phyloP scores from a whole-genome alignment of 2,113 vertebrate genomes.

The Cyrtonyx montezumae region DNA sequence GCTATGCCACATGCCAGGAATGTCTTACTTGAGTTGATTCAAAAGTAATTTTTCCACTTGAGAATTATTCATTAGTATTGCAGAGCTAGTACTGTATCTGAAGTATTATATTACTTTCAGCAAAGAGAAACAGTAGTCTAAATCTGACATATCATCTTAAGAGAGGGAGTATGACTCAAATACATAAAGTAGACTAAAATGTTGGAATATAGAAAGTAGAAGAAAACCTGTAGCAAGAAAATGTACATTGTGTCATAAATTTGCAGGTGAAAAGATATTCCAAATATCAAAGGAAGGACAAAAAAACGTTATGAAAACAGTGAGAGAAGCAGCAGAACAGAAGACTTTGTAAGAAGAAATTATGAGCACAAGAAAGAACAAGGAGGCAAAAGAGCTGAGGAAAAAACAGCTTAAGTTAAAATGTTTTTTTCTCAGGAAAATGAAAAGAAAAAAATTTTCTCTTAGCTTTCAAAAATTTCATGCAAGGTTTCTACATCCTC shows the following conservation, averaged over 20 bases:
- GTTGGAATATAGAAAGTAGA: background rate
- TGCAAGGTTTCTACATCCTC: background rate
- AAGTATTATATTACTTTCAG: background rate
- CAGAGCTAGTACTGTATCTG: background rate
- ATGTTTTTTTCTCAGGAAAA: background rate
- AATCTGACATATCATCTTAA: background rate
- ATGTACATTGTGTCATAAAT: background rate
- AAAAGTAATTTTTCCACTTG: background rate
- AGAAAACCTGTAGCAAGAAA: background rate
- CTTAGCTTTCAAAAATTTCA: background rate
- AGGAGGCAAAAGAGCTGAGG: background rate
- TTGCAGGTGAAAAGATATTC: background rate
- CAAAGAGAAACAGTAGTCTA: background rate
- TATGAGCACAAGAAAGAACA: background rate
- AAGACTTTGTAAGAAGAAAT: background rate
- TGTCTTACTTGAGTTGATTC: background rate
- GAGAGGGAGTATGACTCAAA: background rate
- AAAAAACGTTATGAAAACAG: background rate
- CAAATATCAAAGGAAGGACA: background rate
- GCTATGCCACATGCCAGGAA: background rate
- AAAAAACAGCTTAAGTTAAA: rapidly evolving
- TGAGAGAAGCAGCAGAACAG: background rate
- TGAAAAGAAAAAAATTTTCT: background rate
- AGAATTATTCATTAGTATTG: background rate
- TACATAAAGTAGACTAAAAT: background rate